Evolutionary conservation across 2,113 vertebrate species (phyloP), one percentile per base, ranked within the genome.

Genomic region (Columba livia): DNA sequence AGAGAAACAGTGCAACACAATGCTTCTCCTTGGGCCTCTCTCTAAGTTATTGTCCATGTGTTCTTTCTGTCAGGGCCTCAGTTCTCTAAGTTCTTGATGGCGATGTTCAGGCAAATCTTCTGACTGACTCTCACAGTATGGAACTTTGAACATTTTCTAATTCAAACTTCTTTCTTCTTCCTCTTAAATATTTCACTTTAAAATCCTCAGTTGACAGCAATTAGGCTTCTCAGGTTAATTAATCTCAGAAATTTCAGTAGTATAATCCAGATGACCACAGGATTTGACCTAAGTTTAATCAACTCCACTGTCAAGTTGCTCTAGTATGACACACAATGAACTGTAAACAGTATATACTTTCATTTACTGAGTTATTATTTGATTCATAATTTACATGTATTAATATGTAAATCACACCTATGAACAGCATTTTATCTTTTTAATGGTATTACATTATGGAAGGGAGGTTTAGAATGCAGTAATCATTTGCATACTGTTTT

Each of bases 381-480:
- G 11, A 73, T 88, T 94, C 15, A 79, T 56, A 56, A 88, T 88
- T 93, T 91, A 31, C 23, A 77, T 66, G 9, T 50, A 94, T 95
- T 85, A 93, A 66, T 88, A 94, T 93, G 89, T 54, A 95, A 96
- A 91, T 88, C 38, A 82, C 28, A 88, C 38, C 19, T 89, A 50
- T 71, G 66, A 96, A 64, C 24, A 90, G 36, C 24, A 81, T 77
- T 93, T 81, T 78, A 67, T 95, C 66, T 85, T 92, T 86, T 54
- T 81, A 69, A 78, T 83, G 62, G 29, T 38, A 73, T 38, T 77
- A 42, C 13, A 34, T 83, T 89, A 71, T 29, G 36, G 61, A 65
- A 89, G 3, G 17, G 15, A 75, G 42, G 36, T 58, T 82, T 89
- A 75, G 50, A 72, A 67, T 58, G 40, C n/a, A 89, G 19, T 62